Evolutionary conservation across 2,888 invertebrate species (phyloP).

Genomic region (Patella pellucida): DNA sequence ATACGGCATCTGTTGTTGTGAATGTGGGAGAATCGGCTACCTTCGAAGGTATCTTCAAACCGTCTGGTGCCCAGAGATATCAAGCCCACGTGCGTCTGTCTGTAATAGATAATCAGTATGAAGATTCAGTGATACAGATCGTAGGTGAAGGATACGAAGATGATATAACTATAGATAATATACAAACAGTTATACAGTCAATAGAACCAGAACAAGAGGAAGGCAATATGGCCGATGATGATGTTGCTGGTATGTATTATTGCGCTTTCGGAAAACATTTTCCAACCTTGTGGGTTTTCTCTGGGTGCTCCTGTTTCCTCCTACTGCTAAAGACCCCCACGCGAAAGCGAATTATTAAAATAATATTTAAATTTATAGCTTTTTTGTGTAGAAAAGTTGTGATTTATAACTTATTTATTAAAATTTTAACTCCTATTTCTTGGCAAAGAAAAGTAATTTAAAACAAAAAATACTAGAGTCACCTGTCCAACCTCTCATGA

Average conservation of each 20-base stretch:
- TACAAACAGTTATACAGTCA: constrained; percentile 63
- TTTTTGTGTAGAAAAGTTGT: too few relatives aligned
- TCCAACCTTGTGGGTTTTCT: too few relatives aligned
- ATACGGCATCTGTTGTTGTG: constrained; percentile 68
- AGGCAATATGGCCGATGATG: constrained; percentile 68
- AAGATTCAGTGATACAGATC: constrained; percentile 73
- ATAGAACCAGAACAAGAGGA: constrained; percentile 60
- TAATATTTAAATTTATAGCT: too few relatives aligned
- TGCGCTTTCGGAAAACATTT: too few relatives aligned
- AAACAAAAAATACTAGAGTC: too few relatives aligned
- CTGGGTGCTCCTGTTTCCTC: too few relatives aligned
- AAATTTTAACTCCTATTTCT: too few relatives aligned
- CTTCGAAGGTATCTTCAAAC: constrained; percentile 64
- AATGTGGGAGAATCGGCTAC: constrained; percentile 62
- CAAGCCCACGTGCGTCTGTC: constrained; percentile 72
- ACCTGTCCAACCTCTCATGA: too few relatives aligned
- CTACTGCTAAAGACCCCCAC: too few relatives aligned
- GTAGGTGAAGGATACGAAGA: constrained; percentile 73
- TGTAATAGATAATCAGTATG: constrained; percentile 76
- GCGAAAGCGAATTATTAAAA: too few relatives aligned
- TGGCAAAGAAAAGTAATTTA: too few relatives aligned
- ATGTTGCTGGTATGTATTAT: constrained; percentile 58
- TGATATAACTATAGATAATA: constrained; percentile 72
- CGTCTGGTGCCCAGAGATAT: constrained; percentile 60
- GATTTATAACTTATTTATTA: too few relatives aligned